Conservation (phyloP, 2,113 vertebrate genomes). For the Pangasianodon hypophthalmus region DNA sequence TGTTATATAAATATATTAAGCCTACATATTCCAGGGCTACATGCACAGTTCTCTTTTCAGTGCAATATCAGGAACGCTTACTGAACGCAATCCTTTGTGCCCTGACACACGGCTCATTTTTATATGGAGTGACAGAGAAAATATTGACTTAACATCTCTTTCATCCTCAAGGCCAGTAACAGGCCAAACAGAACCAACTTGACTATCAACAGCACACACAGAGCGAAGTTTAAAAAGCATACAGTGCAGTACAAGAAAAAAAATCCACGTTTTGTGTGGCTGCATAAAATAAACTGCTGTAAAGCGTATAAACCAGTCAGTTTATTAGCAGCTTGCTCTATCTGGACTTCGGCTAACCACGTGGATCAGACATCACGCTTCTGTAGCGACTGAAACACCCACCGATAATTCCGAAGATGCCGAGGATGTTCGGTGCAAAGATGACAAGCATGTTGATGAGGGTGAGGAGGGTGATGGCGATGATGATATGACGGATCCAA, state of each 20-base stretch:
- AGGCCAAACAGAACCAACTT: neutral
- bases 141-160: conserved; percentile 63
- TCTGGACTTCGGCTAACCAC: neutral
- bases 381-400: conserved; percentile 56
- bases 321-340: neutral
- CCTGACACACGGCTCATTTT: conserved; percentile 44
- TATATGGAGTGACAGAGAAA: conserved; percentile 47
- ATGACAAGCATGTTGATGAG: conserved; percentile 94
- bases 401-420: conserved; percentile 97
- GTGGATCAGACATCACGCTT: no score
- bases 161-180: conserved; percentile 39
- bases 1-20: neutral
- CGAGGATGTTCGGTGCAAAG: conserved; percentile 94
- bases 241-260: neutral
- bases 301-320: neutral
- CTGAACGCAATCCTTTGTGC: conserved; percentile 46
- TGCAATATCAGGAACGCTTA: neutral
- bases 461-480: conserved; percentile 82
- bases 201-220: neutral
- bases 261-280: neutral
- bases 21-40: neutral
- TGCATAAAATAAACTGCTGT: neutral
- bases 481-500: conserved; percentile 86
- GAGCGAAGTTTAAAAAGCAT: neutral
- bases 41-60: neutral